Conservation (phyloP, 2,888 invertebrate genomes). For the Asteroscopus sphinx region DNA sequence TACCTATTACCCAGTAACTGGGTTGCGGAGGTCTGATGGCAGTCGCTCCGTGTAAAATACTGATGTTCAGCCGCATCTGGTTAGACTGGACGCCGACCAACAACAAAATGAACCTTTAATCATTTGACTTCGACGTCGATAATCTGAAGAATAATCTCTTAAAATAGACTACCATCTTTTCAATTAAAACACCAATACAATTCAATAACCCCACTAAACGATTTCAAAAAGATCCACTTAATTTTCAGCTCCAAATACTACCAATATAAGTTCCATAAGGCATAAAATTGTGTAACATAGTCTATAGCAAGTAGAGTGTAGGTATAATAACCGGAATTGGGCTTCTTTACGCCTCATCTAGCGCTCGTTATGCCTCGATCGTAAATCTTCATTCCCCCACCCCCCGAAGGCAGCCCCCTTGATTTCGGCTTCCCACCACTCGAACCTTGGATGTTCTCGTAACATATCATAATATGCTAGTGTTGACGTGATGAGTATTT, state of each 20-base stretch:
- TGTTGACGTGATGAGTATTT: slow-evolving; percentile 68
- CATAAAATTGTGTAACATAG: slow-evolving; percentile 66
- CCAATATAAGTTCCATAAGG: slow-evolving; percentile 61
- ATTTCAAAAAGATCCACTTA: slow-evolving; percentile 12
- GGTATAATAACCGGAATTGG: slow-evolving; percentile 88
- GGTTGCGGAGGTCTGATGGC: no score
- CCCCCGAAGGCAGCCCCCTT: slow-evolving; percentile 57
- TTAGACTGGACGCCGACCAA: no score
- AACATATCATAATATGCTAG: slow-evolving; percentile 76
- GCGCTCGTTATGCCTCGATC: slow-evolving; percentile 88
- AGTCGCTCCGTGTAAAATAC: no score
- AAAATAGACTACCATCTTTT: slow-evolving; percentile 2
- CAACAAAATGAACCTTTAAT: no score
- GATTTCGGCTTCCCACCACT: slow-evolving; percentile 77
- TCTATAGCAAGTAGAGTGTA: slow-evolving; percentile 69
- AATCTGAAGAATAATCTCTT: neutral
- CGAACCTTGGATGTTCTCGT: slow-evolving; percentile 70
- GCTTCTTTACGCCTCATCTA: slow-evolving; percentile 89
- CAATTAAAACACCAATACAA: slow-evolving; percentile 20
- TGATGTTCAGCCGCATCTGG: no score
- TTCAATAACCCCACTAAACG: slow-evolving; percentile 23
- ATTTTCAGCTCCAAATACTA: slow-evolving; percentile 46
- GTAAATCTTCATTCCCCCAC: slow-evolving; percentile 87
- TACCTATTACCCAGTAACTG: no score
- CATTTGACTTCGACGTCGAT: no score